These are phyloP conservation scores for Hucho hucho DNA, from an alignment of 2,113 vertebrate genomes.

Conservation along the genomic window DNA sequence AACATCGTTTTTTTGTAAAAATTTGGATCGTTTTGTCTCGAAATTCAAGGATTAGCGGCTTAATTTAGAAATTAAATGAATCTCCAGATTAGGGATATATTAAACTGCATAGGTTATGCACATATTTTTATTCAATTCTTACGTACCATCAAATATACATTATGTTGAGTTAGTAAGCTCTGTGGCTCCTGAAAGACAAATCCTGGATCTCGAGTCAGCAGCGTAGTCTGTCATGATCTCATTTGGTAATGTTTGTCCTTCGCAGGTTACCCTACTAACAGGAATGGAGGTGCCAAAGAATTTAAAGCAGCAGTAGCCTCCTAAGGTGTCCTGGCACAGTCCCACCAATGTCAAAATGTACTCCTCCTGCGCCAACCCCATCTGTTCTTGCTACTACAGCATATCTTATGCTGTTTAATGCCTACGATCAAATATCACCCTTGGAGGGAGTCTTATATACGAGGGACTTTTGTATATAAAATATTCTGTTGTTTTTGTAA, in stretches of 20 bases:
- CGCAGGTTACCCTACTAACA: slow-evolving; percentile 89
- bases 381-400: background rate
- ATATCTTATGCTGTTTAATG: background rate
- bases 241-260: slow-evolving; percentile 36
- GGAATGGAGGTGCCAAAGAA: slow-evolving; percentile 90
- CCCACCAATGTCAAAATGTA: background rate
- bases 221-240: background rate
- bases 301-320: slow-evolving; percentile 65
- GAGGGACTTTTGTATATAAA: background rate
- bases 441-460: background rate
- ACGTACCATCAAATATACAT: no score
- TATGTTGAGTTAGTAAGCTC: background rate
- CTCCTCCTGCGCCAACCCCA: no score
- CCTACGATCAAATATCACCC: background rate
- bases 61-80: no score
- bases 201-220: background rate
- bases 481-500: background rate
- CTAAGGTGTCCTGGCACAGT: background rate
- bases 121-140: no score
- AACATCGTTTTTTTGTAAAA: no score
- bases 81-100: no score
- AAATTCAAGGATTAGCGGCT: no score
- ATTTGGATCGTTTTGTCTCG: no score
- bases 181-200: background rate
- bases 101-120: no score